phyloP scores from a whole-genome alignment of 2,113 vertebrate species.

The Neotragus moschatus region DNA sequence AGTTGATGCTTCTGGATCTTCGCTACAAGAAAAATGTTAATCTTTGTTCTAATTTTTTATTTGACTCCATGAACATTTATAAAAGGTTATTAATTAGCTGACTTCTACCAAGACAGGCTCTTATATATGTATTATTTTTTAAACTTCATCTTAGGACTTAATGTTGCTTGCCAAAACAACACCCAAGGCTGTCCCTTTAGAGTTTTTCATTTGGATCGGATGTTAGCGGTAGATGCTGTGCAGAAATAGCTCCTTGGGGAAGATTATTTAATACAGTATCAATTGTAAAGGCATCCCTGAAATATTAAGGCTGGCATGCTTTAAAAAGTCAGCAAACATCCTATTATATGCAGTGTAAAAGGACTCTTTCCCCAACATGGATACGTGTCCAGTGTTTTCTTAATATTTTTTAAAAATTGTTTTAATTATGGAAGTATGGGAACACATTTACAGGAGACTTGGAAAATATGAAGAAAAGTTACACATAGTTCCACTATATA shows the following conservation, averaged over 20 bases:
- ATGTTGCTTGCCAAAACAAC: not conserved
- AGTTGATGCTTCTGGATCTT: not conserved
- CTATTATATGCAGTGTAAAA: not conserved
- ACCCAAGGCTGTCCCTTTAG: not conserved
- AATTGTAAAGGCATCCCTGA: slow-evolving; percentile 42
- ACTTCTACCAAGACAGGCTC: not conserved
- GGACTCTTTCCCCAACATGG: not conserved
- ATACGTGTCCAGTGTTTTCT: not conserved
- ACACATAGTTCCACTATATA: not conserved
- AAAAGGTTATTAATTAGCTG: slow-evolving; percentile 3
- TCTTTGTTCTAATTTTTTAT: slow-evolving; percentile 21
- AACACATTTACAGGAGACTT: not conserved
- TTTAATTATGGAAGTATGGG: not conserved
- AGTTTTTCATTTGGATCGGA: not conserved
- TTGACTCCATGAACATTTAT: slow-evolving; percentile 2
- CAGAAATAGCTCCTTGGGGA: slow-evolving; percentile 42
- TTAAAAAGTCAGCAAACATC: slow-evolving; percentile 31
- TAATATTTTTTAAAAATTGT: not conserved
- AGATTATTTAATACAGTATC: not conserved
- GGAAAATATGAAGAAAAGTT: not conserved
- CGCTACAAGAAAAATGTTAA: not conserved
- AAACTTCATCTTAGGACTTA: slow-evolving; percentile 21
- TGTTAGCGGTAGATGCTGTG: not conserved
- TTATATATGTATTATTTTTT: not conserved
- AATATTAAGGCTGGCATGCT: not conserved